Evolutionary conservation across 1,140 invertebrate genomes (phyloP).

Genomic region (Muscidifurax raptorellus): DNA sequence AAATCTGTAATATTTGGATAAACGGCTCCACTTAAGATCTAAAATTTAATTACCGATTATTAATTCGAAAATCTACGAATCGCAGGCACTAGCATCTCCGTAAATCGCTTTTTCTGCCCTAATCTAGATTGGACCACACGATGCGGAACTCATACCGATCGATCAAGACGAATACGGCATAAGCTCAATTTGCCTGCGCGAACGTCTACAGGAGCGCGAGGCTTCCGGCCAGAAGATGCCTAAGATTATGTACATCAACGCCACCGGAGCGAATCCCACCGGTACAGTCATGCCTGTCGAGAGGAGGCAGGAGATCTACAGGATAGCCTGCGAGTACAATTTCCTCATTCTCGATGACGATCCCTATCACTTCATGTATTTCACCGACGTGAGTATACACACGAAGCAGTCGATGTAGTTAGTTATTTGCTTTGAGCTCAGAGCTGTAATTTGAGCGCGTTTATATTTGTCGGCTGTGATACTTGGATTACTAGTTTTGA

Average conservation of each 20-base stretch:
- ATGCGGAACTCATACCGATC: constrained; percentile 74
- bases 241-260: constrained; percentile 79
- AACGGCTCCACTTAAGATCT: no score
- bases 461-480: no score
- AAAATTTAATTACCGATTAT: no score
- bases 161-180: constrained; percentile 76
- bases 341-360: constrained; percentile 89
- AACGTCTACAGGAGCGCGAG: constrained; percentile 72
- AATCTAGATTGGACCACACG: constrained; percentile 74
- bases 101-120: no score
- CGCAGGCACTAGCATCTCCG: no score
- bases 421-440: no score
- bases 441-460: no score
- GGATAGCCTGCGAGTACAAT: constrained; percentile 84
- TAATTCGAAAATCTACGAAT: no score
- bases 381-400: constrained; percentile 73
- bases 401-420: constrained; percentile 1
- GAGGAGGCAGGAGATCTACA: constrained; percentile 83
- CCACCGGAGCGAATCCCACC: constrained; percentile 82
- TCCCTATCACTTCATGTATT: constrained; percentile 88
- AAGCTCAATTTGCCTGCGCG: constrained; percentile 71
- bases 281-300: constrained; percentile 81
- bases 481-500: no score
- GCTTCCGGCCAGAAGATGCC: constrained; percentile 77
- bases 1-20: no score